Evolutionary conservation across 2,113 vertebrate genomes (phyloP).

Genomic region (Erythrolamprus reginae): DNA sequence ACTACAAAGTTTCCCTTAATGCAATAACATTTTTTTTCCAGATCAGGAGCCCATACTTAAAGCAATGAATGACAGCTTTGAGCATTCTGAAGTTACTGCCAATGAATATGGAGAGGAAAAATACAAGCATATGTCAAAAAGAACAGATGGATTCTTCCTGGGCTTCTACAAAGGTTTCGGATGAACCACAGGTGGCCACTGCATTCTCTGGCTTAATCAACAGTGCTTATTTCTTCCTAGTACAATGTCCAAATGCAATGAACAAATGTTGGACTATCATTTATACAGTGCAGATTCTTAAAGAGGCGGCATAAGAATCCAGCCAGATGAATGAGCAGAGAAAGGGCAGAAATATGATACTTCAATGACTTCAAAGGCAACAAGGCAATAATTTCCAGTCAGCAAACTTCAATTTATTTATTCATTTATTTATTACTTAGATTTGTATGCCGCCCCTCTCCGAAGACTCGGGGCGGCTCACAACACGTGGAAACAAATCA

Average conservation of each 20-base stretch:
- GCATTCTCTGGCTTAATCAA: background rate
- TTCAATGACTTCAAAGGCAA: background rate
- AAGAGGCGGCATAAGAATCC: background rate
- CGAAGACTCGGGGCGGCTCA: no score
- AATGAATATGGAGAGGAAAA: background rate
- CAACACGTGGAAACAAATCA: no score
- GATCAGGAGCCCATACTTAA: background rate
- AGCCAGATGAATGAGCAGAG: background rate
- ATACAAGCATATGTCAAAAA: background rate
- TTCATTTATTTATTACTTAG: no score
- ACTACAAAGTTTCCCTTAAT: background rate
- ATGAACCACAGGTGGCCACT: conserved; percentile 1
- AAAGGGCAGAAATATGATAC: background rate
- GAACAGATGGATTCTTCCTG: conserved; percentile 1
- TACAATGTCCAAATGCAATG: background rate
- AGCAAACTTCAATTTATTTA: background rate
- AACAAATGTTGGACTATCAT: background rate
- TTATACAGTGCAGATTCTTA: background rate
- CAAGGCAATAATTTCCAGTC: background rate
- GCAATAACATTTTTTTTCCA: background rate
- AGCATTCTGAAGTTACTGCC: conserved; percentile 5
- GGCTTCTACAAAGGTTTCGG: background rate
- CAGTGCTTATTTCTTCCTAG: background rate
- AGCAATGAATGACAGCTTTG: conserved; percentile 6
- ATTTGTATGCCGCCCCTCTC: no score